These are phyloP conservation scores for Molothrus aeneus DNA, from an alignment of 2,797 vertebrate species.

Conservation along the genomic window DNA sequence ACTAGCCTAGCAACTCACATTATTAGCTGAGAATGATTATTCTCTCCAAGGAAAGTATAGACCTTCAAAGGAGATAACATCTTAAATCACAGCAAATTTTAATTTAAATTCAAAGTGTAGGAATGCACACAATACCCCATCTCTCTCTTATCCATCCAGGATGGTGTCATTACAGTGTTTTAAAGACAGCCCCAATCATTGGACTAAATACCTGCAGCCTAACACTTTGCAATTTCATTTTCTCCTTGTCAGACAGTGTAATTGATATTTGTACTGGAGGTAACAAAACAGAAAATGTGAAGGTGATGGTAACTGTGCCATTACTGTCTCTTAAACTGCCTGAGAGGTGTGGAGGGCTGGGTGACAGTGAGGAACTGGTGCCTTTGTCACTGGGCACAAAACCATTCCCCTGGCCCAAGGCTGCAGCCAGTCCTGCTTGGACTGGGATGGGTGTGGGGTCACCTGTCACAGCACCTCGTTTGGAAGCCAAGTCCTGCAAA, in stretches of 20 bases:
- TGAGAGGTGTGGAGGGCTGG: not conserved
- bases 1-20: not conserved
- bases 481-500: not conserved
- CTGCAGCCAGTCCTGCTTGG: not conserved
- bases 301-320: conserved; percentile 2
- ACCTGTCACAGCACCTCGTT: not conserved
- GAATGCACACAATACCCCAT: not conserved
- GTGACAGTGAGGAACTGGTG: not conserved
- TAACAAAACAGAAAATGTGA: conserved; percentile 45
- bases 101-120: conserved; percentile 42
- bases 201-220: conserved; percentile 46
- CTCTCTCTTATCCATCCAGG: not conserved
- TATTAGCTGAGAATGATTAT: conserved; percentile 68
- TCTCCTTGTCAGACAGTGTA: conserved; percentile 49
- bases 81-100: conserved; percentile 59
- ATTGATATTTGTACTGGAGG: conserved; percentile 54
- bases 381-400: not conserved
- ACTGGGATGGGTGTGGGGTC: no score
- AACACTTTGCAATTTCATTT: conserved; percentile 49
- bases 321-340: not conserved
- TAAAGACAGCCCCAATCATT: conserved; percentile 11
- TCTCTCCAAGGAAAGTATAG: conserved; percentile 37
- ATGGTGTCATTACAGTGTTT: conserved; percentile 8
- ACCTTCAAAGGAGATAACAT: conserved; percentile 20
- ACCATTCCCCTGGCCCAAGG: fast-evolving